Conservation (phyloP, 2,113 vertebrate genomes). For the Vanacampus margaritifer region DNA sequence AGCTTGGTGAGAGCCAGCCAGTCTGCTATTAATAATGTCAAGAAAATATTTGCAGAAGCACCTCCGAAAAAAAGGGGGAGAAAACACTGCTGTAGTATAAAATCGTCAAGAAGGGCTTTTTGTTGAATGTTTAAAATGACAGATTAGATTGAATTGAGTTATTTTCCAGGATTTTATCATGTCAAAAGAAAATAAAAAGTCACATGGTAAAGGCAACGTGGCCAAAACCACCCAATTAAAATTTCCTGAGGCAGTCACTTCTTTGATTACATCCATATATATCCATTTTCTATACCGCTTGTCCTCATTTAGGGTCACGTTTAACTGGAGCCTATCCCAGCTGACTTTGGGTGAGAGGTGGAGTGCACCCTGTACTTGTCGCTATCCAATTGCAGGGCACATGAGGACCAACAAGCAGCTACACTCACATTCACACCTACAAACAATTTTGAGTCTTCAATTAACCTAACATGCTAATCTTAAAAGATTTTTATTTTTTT, state of each 20-base stretch:
- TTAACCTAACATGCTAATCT: background rate
- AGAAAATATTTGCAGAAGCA: conserved; percentile 10
- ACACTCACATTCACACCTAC: background rate
- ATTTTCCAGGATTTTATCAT: background rate
- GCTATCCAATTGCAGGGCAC: background rate
- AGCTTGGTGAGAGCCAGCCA: conserved; percentile 14
- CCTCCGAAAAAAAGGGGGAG: background rate
- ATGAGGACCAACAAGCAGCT: background rate
- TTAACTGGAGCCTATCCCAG: background rate
- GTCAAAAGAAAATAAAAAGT: background rate
- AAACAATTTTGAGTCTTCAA: too few species aligned
- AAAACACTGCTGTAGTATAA: background rate
- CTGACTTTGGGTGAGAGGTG: too few species aligned
- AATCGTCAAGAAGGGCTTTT: background rate
- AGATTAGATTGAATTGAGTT: background rate
- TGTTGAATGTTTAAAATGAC: background rate
- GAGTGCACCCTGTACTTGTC: background rate
- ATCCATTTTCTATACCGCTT: background rate
- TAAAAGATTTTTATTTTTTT: too few species aligned
- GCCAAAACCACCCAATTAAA: background rate
- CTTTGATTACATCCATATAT: background rate
- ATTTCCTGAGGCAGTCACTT: background rate
- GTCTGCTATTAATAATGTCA: conserved; percentile 2
- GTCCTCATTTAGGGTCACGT: background rate
- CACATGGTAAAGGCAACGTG: background rate